phyloP scores from a whole-genome alignment of 64 coral and sea anemone genomes.

The Porites australiensis region DNA sequence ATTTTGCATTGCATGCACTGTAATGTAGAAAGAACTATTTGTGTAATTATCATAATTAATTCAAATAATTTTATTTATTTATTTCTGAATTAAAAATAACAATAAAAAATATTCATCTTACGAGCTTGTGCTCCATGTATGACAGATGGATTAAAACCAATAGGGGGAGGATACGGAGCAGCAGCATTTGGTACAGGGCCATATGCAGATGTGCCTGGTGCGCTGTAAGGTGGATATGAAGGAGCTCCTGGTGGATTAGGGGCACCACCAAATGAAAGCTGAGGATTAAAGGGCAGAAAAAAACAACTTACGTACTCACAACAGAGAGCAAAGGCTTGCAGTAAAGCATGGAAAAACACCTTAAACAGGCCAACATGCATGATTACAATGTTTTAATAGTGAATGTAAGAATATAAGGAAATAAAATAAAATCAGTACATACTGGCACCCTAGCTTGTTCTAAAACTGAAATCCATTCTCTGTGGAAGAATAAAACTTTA shows the following conservation, averaged over 20 bases:
- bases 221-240: slow-evolving; percentile 7
- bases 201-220: not conserved
- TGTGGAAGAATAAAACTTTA: not conserved
- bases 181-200: not conserved
- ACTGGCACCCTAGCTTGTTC: slow-evolving; percentile 83
- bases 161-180: slow-evolving; percentile 10
- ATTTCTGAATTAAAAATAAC: too few relatives aligned
- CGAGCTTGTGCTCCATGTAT: slow-evolving; percentile 1
- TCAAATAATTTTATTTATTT: too few relatives aligned
- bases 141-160: slow-evolving; percentile 39
- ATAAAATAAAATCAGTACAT: slow-evolving; percentile 16
- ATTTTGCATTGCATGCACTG: too few relatives aligned
- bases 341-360: too few relatives aligned
- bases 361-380: too few relatives aligned
- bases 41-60: too few relatives aligned
- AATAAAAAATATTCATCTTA: not conserved
- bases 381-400: too few relatives aligned
- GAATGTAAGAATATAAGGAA: too few relatives aligned
- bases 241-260: not conserved
- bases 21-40: too few relatives aligned
- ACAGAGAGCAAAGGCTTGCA: too few relatives aligned
- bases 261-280: slow-evolving; percentile 29
- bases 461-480: slow-evolving; percentile 82
- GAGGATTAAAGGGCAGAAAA: not conserved
- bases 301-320: not conserved